Base-by-base conservation (phyloP, 53 echinoderm and acorn worm species). In the Temnopleurus reevesii region DNA sequence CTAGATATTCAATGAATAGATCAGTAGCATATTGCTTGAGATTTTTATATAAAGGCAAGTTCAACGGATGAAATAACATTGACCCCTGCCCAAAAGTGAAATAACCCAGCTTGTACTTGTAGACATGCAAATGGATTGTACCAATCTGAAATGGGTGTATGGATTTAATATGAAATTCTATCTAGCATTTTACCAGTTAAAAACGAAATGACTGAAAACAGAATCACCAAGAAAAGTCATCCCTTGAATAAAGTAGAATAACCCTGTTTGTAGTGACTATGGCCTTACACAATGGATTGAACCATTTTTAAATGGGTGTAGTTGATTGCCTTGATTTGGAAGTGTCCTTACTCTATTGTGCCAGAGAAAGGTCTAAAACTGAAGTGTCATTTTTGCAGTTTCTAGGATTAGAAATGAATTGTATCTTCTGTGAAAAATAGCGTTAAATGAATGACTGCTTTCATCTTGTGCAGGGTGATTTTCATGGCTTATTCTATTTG, bases 391-490 rank as follows among this genome's bases (percentile, higher is more conserved):
- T 66, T n/a, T n/a, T n/a, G 18, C 71, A 66, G 71, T 66, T 38
- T 5, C 36, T 21, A 8, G 12, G 26, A 36, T 3, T 30, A 12
- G 31, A 60, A 23, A 6, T 60, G 31, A 60, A 60, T 5, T 60
- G 1, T 60, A 60, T 61, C 61, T 12, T 31, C 61, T 61, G 33
- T 13, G 31, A 13, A 30, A 31, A 30, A 61, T 12, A 30, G 12
- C 3, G 61, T 12, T 4, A 61, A 25, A 57, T n/a, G 33, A 61
- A 3, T 3, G 33, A 12, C 4, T 61, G 33, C 2, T 0, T 1
- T 66, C 8, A 34, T 64, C 64, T 33, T 7, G 26, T 47, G 79
- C 79, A 79, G 79, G 79, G 79, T 79, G 27, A 77, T 18, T 46
- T 47, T 8, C 21, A n/a, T 38, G 18, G 21, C 71, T n/a, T 49